phyloP scores from a whole-genome alignment of 2,888 invertebrate species.

The Agonopterix alstromeriana region DNA sequence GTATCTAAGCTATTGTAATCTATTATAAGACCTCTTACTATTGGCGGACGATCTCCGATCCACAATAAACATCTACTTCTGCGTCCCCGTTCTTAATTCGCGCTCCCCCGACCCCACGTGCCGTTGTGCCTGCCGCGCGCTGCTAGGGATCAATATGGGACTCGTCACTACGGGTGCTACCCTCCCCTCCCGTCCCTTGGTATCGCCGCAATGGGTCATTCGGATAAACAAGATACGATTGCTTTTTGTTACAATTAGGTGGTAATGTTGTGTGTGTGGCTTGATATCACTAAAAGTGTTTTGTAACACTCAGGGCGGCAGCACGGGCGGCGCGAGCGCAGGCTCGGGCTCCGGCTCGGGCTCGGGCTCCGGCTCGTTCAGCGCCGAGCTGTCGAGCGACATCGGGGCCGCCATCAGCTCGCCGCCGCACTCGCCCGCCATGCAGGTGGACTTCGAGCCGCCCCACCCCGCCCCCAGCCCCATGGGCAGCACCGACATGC shows the following conservation, averaged over 20 bases:
- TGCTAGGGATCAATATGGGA: too few species aligned
- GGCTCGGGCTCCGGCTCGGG: slow-evolving; percentile 17
- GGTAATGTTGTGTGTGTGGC: not conserved
- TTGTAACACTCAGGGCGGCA: not conserved
- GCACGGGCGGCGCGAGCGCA: slow-evolving; percentile 23
- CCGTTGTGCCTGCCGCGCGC: too few species aligned
- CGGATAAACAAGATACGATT: too few species aligned
- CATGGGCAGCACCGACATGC: slow-evolving; percentile 40
- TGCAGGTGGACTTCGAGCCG: slow-evolving; percentile 85
- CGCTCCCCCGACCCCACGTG: too few species aligned
- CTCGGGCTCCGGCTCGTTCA: slow-evolving; percentile 45
- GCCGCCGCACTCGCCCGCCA: slow-evolving; percentile 81
- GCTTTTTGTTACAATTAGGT: not conserved
- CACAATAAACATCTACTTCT: too few species aligned
- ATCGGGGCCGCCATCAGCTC: slow-evolving; percentile 88
- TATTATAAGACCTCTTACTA: too few species aligned
- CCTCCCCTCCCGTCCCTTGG: too few species aligned
- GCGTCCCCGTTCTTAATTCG: too few species aligned
- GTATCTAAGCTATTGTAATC: too few species aligned
- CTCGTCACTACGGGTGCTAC: too few species aligned
- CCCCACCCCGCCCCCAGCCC: slow-evolving; percentile 45
- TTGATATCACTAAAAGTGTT: not conserved
- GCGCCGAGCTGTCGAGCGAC: slow-evolving; percentile 85
- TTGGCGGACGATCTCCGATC: too few species aligned
- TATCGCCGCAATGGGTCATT: too few species aligned